These are phyloP conservation scores for Anseranas semipalmata DNA, from an alignment of 2,113 vertebrate species.

Conservation along the genomic window DNA sequence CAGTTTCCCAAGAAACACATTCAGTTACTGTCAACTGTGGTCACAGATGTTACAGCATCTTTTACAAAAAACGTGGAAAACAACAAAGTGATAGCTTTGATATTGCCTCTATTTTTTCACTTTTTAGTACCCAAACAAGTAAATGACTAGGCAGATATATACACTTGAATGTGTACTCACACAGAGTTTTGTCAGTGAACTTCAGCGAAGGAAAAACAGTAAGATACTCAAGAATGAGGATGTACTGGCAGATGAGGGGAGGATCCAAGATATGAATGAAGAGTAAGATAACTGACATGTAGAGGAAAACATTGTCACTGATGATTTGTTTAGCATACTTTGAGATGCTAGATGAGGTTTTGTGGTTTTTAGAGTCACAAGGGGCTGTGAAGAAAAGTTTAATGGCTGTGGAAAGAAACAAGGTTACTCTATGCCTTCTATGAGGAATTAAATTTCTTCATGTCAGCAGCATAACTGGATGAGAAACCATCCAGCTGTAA, in stretches of 20 bases:
- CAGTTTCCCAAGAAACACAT: neutral
- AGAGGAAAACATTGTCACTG: neutral
- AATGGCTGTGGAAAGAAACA: neutral
- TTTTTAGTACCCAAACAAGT: neutral
- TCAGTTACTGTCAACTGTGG: neutral
- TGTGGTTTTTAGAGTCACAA: neutral
- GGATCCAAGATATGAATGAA: neutral
- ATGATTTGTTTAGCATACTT: neutral
- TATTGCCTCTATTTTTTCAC: neutral
- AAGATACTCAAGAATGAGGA: neutral
- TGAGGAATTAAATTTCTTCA: neutral
- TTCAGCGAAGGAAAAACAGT: neutral
- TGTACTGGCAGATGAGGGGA: neutral
- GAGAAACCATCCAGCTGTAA: fast-evolving
- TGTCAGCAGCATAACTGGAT: neutral
- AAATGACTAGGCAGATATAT: neutral
- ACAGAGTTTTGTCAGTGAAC: neutral
- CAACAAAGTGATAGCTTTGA: neutral
- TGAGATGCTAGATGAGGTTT: neutral
- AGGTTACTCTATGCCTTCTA: neutral
- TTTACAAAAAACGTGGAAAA: neutral
- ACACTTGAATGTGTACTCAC: neutral
- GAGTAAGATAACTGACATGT: neutral
- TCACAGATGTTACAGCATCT: neutral
- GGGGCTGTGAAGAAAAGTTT: neutral